Evolutionary conservation across 2,113 vertebrate genomes (phyloP), one percentile per base, ranked within the genome.

Genomic region (Charina bottae): DNA sequence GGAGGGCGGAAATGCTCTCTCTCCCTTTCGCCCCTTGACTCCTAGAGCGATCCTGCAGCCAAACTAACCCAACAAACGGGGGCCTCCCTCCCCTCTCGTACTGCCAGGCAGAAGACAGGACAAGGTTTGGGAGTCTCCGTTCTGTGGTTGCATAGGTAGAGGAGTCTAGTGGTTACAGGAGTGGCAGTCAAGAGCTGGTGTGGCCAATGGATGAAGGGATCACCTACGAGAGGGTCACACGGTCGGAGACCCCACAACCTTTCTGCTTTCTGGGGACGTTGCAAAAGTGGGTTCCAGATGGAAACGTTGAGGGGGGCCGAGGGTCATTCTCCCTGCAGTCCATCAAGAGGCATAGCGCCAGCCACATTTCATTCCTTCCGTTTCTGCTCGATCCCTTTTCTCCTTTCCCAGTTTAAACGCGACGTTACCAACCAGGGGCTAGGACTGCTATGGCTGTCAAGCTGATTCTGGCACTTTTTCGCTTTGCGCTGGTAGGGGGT

Each of bases 1-100:
- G 28, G 7, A 84, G 33, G 23, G 78, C 56, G 15, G 42, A 53
- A 49, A 54, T 26, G n/a, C 1, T 53, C 72, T 26, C 42, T 89
- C 91, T 92, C 91, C 91, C 58, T 89, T 59, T 89, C 83, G 54
- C 72, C 91, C 91, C 87, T 92, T 92, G 72, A 89, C 91, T 92
- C 91, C 91, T 91, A 85, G 46, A 91, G 84, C 11, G 84, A 83
- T 42, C 37, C n/a, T 83, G 24, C 53, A 2, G 72, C 58, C 68
- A 89, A 85, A 37, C 2, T 49, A 60, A 55, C 13, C 58, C 62
- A 17, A 62, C 42, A 55, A n/a, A 84, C 1, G 0, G 83, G n/a
- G 37, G 46, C 6, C 19, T 11, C 4, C 2, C 19, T 55, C 10
- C n/a, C 6, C 15, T 10, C 19, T 24, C 15, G 1, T 4, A 28